Evolutionary conservation across 2,888 invertebrate genomes (phyloP).

Genomic region (Augochlorella aurata): DNA sequence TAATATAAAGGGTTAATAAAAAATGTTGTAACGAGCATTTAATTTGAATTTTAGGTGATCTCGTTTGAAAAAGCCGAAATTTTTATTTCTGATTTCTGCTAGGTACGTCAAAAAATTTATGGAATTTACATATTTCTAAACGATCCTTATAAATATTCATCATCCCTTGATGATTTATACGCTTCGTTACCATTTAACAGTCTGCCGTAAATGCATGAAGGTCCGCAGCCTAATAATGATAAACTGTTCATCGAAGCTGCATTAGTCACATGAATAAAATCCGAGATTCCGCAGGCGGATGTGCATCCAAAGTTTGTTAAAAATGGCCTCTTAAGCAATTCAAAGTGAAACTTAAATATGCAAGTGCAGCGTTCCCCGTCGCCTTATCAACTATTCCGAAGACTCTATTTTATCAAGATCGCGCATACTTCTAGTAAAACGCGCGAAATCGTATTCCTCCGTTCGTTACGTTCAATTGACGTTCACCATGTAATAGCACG

Average conservation of each 20-base stretch:
- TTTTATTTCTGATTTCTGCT: background rate
- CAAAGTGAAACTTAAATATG: background rate
- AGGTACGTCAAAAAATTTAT: background rate
- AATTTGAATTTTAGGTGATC: background rate
- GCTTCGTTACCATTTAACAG: no score
- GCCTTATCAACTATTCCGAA: background rate
- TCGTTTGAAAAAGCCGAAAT: background rate
- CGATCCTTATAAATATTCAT: background rate
- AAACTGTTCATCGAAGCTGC: background rate
- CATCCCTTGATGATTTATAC: no score
- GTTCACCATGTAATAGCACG: background rate
- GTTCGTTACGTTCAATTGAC: conserved; percentile 23
- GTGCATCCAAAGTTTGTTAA: background rate
- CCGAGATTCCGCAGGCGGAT: background rate
- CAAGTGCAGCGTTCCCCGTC: background rate
- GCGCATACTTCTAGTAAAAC: conserved; percentile 16
- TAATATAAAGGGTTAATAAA: no score
- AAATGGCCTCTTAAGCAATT: background rate
- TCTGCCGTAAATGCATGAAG: no score
- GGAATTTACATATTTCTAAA: background rate
- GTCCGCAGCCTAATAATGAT: background rate
- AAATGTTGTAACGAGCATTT: background rate
- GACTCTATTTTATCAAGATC: background rate
- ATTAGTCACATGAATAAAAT: background rate
- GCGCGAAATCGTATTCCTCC: conserved; percentile 19